These are phyloP conservation scores for Cheilosia scutellata DNA, from an alignment of 2,888 invertebrate genomes.

Conservation along the genomic window DNA sequence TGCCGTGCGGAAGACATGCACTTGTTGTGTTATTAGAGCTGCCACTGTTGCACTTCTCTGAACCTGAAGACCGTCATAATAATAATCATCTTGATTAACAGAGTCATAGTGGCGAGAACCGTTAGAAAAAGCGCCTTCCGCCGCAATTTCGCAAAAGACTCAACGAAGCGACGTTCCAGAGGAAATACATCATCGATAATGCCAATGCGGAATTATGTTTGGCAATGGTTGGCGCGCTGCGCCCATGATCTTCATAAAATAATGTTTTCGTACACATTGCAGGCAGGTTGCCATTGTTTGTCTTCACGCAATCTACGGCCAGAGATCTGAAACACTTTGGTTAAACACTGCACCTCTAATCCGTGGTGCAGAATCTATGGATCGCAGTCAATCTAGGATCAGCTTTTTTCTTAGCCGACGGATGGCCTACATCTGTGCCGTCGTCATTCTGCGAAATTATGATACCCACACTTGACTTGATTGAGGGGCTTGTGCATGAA, in stretches of 20 bases:
- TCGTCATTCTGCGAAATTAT: slow-evolving; percentile 41
- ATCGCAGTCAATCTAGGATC: slow-evolving; percentile 62
- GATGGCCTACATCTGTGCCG: slow-evolving; percentile 61
- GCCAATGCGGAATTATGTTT: slow-evolving; percentile 26
- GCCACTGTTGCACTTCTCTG: slow-evolving; percentile 45
- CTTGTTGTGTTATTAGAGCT: slow-evolving; percentile 60
- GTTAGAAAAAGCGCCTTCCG: slow-evolving; percentile 50
- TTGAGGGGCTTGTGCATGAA: slow-evolving; percentile 30
- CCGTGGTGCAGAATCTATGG: slow-evolving; percentile 48
- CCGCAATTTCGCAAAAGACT: slow-evolving; percentile 22
- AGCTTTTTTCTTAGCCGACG: slow-evolving; percentile 1
- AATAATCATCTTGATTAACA: slow-evolving; percentile 36
- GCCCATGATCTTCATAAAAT: slow-evolving; percentile 41
- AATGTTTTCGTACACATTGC: not conserved
- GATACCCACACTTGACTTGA: slow-evolving; percentile 66
- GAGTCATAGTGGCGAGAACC: slow-evolving; percentile 25
- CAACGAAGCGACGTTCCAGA: not conserved
- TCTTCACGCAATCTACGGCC: slow-evolving; percentile 43
- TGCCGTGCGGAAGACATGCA: slow-evolving; percentile 51
- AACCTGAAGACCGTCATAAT: slow-evolving; percentile 9
- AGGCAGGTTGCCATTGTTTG: slow-evolving; percentile 54
- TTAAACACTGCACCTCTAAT: slow-evolving; percentile 43
- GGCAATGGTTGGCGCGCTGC: slow-evolving; percentile 22
- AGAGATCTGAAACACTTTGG: slow-evolving; percentile 42
- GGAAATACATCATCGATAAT: slow-evolving; percentile 53